Conservation (phyloP, 2,113 vertebrate genomes). For the Jacana jacana region DNA sequence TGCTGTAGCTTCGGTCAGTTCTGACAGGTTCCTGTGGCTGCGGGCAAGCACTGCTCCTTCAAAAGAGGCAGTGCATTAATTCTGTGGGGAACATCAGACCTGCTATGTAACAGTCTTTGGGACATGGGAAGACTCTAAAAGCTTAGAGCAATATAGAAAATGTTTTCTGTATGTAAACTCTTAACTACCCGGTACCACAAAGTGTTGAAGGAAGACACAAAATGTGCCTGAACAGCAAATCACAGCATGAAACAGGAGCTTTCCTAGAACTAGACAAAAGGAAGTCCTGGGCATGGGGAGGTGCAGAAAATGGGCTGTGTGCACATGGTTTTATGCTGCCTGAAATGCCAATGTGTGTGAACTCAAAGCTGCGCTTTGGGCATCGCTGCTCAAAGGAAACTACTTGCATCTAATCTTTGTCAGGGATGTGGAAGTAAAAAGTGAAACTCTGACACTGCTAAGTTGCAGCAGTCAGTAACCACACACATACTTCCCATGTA, state of each 20-base stretch:
- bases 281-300: neutral
- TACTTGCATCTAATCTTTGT: neutral
- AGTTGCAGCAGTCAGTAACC: neutral
- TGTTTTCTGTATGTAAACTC: neutral
- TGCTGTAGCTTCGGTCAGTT: neutral
- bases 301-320: neutral
- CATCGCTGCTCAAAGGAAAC: neutral
- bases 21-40: neutral
- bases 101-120: neutral
- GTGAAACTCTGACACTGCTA: neutral
- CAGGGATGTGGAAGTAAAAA: neutral
- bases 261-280: neutral
- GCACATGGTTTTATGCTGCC: neutral
- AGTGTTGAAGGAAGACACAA: neutral
- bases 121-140: neutral
- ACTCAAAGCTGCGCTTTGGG: neutral
- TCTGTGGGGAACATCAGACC: neutral
- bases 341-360: neutral
- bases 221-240: neutral
- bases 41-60: neutral
- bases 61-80: neutral
- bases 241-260: neutral
- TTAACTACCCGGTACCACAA: neutral
- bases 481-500: rapidly evolving
- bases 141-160: neutral